Evolutionary conservation across 2,888 invertebrate species (phyloP).

Genomic region (Rutpela maculata): DNA sequence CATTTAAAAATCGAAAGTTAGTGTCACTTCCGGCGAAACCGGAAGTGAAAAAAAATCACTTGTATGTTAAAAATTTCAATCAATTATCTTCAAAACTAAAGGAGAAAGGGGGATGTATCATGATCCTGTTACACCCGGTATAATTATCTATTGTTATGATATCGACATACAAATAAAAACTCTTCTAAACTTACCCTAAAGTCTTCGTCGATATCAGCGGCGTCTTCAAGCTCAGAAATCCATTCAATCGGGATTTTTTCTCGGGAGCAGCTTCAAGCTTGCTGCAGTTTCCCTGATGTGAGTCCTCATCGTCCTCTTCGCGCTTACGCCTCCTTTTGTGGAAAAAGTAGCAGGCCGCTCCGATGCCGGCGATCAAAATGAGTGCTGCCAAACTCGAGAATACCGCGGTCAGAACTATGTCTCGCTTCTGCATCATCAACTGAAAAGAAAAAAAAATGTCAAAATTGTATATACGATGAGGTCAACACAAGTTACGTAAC

Average conservation of each 20-base stretch:
- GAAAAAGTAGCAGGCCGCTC: slow-evolving; percentile 77
- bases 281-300: slow-evolving; percentile 73
- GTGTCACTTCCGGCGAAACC: no score
- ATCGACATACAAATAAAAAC: neutral
- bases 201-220: slow-evolving; percentile 85
- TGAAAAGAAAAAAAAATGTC: slow-evolving; percentile 67
- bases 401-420: slow-evolving; percentile 80
- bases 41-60: no score
- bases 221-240: slow-evolving; percentile 83
- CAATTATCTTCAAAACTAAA: no score
- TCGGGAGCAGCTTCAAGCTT: slow-evolving; percentile 68
- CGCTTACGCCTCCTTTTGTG: slow-evolving; percentile 77
- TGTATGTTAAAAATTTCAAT: no score
- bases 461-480: neutral
- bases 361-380: slow-evolving; percentile 77
- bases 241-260: slow-evolving; percentile 78
- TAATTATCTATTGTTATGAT: no score
- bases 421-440: slow-evolving; percentile 83
- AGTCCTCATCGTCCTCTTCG: slow-evolving; percentile 76
- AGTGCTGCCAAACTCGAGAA: slow-evolving; percentile 80
- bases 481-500: no score
- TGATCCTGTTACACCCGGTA: no score
- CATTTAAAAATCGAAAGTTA: no score
- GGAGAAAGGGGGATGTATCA: no score
- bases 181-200: slow-evolving; percentile 80